Evolutionary conservation across 2,888 invertebrate genomes (phyloP), one percentile per base, ranked within the genome.

Genomic region (Rhabditoides inermis): DNA sequence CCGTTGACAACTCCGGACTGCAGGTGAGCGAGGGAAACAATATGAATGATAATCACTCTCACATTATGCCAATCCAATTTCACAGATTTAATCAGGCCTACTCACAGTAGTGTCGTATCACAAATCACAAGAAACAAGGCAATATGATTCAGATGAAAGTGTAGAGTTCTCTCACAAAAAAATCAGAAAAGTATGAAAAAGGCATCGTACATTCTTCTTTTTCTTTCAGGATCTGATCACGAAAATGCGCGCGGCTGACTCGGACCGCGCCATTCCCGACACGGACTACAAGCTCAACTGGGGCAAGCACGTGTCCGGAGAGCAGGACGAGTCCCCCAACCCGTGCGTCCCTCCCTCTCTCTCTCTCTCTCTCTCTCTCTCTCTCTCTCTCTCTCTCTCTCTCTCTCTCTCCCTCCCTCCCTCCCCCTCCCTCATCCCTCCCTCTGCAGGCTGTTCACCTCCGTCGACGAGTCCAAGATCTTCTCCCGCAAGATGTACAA

Each of bases 401-500:
- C n/a, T n/a, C n/a, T n/a, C n/a, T n/a, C n/a, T n/a, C n/a, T n/a
- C n/a, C n/a, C n/a, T n/a, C n/a, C n/a, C n/a, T n/a, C n/a, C n/a
- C n/a, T n/a, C n/a, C n/a, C n/a, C n/a, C n/a, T n/a, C n/a, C n/a
- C n/a, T n/a, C n/a, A n/a, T n/a, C n/a, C n/a, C n/a, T n/a, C n/a
- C n/a, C n/a, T 45, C 55, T 64, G 39, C 52, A 71, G 70, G 4
- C 50, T 72, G 39, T 63, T 73, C 54, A 53, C 63, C 25, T 49
- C 36, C 15, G 65, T 73, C 20, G 67, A 74, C 53, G 73, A 73
- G 49, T 27, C 56, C 1, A 18, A 18, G 12, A 30, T 73, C 36
- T 71, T 74, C 62, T 48, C 57, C 25, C 56, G 60, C 30, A 61
- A 68, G n/a, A 63, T 74, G 23, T 73, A 74, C 53, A 49, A 52